Base-by-base conservation (phyloP, 1,140 invertebrate genomes). In the Drosophila persimilis region DNA sequence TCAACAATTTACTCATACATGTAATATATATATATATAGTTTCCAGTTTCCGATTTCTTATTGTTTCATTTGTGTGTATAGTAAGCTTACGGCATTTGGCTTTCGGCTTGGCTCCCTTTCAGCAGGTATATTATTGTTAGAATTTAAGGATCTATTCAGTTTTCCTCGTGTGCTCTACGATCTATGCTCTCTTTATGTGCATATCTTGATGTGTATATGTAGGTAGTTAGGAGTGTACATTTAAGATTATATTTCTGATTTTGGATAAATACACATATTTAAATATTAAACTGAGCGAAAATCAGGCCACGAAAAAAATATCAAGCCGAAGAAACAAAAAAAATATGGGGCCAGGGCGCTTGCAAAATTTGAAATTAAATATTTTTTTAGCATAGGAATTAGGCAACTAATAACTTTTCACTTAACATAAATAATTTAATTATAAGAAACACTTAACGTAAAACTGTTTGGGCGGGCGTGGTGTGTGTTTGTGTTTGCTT, bases 361-460 rank as follows among this genome's bases (percentile, higher is more conserved):
- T 48, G 39, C n/a, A 35, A 77, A 67, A 17, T 53, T 73, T 74
- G 64, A 77, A 64, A 70, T 75, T 65, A 83, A 81, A 77, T 78
- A 73, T 63, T 73, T 66, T 60, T 63, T 61, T 72, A 76, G 62
- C 58, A 53, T 63, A 65, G 61, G 39, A 75, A 77, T 66, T 84
- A 79, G 61, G 77, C 54, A 80, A 77, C 73, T 80, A 76, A 74
- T 81, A 85, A 77, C 73, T 81, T 70, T 70, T 74, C 54, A 77
- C 71, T 84, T 74, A 83, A 84, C 73, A 80, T 66, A 78, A 77
- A 86, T 86, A 86, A 86, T 86, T 85, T 80, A 86, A 77, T 69
- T 77, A 66, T 64, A 70, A 59, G 78, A 89, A 89, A 89, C 75
- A 88, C 84, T 88, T 88, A 84, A 73, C 45, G 35, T 86, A 85